phyloP scores from a whole-genome alignment of 2,888 invertebrate species.

The Hydropsyche betteni region DNA sequence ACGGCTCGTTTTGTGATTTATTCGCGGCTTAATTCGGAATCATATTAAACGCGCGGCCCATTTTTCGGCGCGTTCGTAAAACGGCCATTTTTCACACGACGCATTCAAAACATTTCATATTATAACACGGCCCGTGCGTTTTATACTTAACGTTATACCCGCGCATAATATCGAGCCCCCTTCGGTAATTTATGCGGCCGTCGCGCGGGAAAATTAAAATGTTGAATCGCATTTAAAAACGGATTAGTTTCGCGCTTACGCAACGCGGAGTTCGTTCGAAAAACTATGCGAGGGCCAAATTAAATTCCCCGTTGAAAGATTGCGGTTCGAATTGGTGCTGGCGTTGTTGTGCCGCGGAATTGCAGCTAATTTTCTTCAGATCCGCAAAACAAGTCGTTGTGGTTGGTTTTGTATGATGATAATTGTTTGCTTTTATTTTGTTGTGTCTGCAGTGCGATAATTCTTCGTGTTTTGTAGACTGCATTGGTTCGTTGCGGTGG shows the following conservation, averaged over 20 bases:
- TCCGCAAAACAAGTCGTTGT: conserved; percentile 1
- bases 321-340: conserved; percentile 17
- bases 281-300: not conserved
- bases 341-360: not conserved
- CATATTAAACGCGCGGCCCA: conserved; percentile 14
- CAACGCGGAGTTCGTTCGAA: not conserved
- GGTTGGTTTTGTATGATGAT: not conserved
- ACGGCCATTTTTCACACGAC: no score
- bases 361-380: conserved; percentile 26
- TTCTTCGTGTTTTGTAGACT: no score
- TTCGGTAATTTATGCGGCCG: no score
- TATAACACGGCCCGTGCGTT: no score
- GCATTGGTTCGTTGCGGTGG: no score
- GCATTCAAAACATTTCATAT: no score
- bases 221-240: not conserved
- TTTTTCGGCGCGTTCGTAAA: not conserved
- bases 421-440: no score
- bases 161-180: no score
- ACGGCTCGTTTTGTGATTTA: conserved; percentile 19
- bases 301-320: conserved; percentile 23
- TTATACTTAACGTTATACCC: no score
- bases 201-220: not conserved
- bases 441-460: no score
- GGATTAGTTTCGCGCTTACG: not conserved
- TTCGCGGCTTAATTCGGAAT: conserved; percentile 22